Evolutionary conservation across 2,797 vertebrate genomes (phyloP).

Genomic region (Chaetodon trifasciatus): DNA sequence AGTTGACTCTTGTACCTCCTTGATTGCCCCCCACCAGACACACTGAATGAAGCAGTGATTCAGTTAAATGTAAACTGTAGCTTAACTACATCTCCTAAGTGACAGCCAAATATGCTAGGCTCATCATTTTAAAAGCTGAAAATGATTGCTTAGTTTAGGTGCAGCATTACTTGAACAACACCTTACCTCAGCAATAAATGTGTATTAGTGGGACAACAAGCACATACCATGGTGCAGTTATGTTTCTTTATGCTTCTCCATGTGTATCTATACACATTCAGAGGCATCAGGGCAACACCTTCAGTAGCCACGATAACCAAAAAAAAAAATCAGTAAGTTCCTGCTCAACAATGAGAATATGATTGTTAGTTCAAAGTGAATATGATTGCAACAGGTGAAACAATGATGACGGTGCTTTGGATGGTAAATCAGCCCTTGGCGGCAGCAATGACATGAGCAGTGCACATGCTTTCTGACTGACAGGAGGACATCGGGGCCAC

Average conservation of each 20-base stretch:
- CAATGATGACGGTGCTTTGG: slow-evolving; percentile 51
- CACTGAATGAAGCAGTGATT: slow-evolving; percentile 53
- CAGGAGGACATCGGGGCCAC: slow-evolving; percentile 44
- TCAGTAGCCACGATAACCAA: slow-evolving; percentile 18
- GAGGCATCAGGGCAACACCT: neutral
- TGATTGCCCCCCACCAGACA: slow-evolving; percentile 74
- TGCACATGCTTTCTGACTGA: slow-evolving; percentile 54
- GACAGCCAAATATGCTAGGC: slow-evolving; percentile 46
- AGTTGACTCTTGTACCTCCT: slow-evolving; percentile 62
- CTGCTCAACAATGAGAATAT: slow-evolving; percentile 22
- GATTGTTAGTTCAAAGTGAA: slow-evolving; percentile 29
- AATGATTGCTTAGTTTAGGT: slow-evolving; percentile 48
- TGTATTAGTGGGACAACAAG: slow-evolving; percentile 25
- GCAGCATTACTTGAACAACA: slow-evolving; percentile 33
- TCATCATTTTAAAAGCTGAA: slow-evolving; percentile 57
- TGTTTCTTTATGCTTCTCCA: neutral
- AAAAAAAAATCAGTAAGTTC: slow-evolving; percentile 14
- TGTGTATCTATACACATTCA: slow-evolving; percentile 19
- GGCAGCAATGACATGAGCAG: slow-evolving; percentile 64
- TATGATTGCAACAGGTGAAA: slow-evolving; percentile 34
- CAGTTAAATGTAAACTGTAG: slow-evolving; percentile 38
- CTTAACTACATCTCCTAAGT: slow-evolving; percentile 29
- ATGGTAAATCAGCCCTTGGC: slow-evolving; percentile 72
- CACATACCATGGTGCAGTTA: neutral
- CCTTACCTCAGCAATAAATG: slow-evolving; percentile 46